Percentiles rank a stretch among this genome's conserved stretches.
These are phyloP conservation scores for Drosophila mettleri DNA, from an alignment of 2,888 invertebrate species.

Conservation along the genomic window DNA sequence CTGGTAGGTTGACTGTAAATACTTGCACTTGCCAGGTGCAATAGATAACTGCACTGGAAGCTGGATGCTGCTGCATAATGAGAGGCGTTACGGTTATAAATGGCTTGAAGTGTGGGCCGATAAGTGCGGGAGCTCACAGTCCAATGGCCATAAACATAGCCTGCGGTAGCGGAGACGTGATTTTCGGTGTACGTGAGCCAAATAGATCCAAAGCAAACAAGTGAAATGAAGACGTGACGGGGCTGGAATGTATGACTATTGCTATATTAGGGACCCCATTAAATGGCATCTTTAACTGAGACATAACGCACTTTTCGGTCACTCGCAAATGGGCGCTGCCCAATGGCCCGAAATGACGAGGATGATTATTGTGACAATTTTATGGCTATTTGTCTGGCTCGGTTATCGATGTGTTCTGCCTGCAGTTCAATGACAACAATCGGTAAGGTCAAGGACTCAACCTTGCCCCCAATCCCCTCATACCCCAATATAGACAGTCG, in stretches of 20 bases:
- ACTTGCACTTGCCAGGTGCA: conserved; percentile 49
- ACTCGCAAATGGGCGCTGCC: conserved; percentile 33
- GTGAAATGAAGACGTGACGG: conserved; percentile 55
- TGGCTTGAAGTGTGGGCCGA: conserved; percentile 53
- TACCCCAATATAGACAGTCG: neutral
- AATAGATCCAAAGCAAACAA: conserved; percentile 43
- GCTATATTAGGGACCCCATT: conserved; percentile 58
- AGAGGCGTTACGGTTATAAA: conserved; percentile 51
- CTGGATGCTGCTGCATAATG: conserved; percentile 50
- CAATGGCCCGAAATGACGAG: conserved; percentile 64
- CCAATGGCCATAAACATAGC: conserved; percentile 54
- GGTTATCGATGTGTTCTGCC: conserved; percentile 7
- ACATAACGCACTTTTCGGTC: conserved; percentile 43
- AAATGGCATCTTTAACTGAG: conserved; percentile 43
- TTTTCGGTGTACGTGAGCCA: conserved; percentile 42
- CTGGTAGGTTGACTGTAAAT: conserved; percentile 31
- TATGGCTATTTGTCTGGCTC: conserved; percentile 71
- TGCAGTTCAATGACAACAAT: conserved; percentile 53
- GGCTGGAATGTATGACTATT: conserved; percentile 46
- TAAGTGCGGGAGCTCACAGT: conserved; percentile 28
- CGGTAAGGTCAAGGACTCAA: conserved; percentile 64
- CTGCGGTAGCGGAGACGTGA: conserved; percentile 54
- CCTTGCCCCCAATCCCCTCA: neutral
- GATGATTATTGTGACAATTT: conserved; percentile 64
- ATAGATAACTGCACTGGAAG: conserved; percentile 61